Evolutionary conservation across 2,113 vertebrate species (phyloP).

Genomic region (Passer montanus): DNA sequence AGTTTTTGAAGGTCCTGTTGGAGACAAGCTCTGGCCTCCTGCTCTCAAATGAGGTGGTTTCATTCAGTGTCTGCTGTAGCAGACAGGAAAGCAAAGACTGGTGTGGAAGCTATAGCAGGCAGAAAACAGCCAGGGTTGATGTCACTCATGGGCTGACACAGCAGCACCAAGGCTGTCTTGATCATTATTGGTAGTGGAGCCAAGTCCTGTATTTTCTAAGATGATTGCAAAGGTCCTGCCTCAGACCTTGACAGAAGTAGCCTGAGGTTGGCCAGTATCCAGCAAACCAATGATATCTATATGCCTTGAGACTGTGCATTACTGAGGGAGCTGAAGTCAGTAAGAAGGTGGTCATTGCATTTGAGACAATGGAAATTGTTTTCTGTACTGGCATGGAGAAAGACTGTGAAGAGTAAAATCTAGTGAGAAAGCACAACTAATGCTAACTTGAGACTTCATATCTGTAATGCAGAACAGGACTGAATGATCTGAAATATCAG

Average conservation of each 20-base stretch:
- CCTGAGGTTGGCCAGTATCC: neutral
- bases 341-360: neutral
- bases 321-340: neutral
- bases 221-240: neutral
- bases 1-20: constrained; percentile 17
- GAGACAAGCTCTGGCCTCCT: neutral
- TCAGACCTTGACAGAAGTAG: neutral
- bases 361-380: neutral
- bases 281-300: neutral
- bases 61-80: neutral
- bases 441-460: neutral
- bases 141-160: neutral
- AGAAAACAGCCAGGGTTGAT: neutral
- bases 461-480: neutral
- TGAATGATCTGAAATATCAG: neutral
- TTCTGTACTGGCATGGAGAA: neutral
- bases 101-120: neutral
- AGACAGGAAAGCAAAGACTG: neutral
- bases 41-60: neutral
- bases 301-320: neutral
- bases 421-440: neutral
- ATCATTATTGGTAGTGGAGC: neutral
- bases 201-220: neutral
- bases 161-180: neutral
- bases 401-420: neutral